These are phyloP conservation scores for Gobius niger DNA, from an alignment of 2,113 vertebrate genomes.

Conservation along the genomic window DNA sequence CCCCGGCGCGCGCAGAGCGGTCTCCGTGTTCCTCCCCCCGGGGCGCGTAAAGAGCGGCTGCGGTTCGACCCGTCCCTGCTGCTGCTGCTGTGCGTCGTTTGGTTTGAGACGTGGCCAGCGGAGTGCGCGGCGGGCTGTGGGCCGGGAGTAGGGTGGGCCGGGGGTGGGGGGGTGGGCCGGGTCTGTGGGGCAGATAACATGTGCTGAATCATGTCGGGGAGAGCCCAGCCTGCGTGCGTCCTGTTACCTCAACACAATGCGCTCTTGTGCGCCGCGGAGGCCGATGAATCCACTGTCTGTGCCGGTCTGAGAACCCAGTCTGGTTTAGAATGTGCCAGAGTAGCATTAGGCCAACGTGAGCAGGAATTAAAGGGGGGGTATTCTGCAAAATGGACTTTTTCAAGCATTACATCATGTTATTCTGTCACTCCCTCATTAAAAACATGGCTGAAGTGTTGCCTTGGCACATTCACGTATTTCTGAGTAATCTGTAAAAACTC, in stretches of 20 bases:
- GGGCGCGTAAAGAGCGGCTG: not conserved
- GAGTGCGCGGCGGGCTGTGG: not conserved
- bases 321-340: no score
- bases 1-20: not conserved
- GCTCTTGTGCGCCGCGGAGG: not conserved
- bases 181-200: not conserved
- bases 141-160: no score
- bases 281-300: not conserved
- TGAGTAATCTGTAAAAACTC: no score
- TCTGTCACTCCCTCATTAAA: no score
- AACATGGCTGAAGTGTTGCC: no score
- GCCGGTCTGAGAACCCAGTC: no score
- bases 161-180: not conserved
- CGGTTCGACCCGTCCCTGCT: not conserved
- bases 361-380: no score
- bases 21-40: not conserved
- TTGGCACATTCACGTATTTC: no score
- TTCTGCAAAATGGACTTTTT: no score
- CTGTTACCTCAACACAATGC: conserved; percentile 2
- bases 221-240: not conserved
- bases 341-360: no score
- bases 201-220: not conserved
- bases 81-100: not conserved
- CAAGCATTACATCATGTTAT: no score
- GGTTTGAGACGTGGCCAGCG: conserved; percentile 3